Evolutionary conservation across 2,888 invertebrate genomes (phyloP).

Genomic region (Torymus aiolomorphi): DNA sequence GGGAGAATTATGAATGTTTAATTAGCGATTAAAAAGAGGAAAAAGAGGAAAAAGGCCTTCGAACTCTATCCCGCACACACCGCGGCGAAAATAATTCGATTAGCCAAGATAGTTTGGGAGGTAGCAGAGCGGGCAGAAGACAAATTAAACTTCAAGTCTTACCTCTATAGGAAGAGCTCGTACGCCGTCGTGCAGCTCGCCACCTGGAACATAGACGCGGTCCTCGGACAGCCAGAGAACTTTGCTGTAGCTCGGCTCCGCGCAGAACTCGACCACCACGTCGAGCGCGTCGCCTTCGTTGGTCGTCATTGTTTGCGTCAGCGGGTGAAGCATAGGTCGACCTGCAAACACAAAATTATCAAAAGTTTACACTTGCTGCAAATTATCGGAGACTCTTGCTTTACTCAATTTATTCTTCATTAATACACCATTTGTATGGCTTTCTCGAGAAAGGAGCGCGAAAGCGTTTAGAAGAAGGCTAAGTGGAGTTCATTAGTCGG

Average conservation of each 20-base stretch:
- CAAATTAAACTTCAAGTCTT: constrained; percentile 40
- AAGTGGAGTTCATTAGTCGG: no score
- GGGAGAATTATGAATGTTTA: not conserved
- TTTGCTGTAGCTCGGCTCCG: constrained; percentile 83
- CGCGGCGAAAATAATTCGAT: no score
- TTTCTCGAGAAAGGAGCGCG: no score
- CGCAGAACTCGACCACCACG: constrained; percentile 85
- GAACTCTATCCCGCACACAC: no score
- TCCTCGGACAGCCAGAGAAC: constrained; percentile 81
- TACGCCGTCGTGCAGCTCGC: constrained; percentile 74
- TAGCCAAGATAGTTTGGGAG: no score
- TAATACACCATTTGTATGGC: no score
- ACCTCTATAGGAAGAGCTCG: constrained; percentile 70
- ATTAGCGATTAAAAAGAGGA: no score
- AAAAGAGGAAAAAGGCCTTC: no score
- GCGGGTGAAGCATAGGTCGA: constrained; percentile 81
- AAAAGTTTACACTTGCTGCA: no score
- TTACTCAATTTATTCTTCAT: no score
- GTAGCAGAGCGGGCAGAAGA: not conserved
- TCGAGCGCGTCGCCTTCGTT: constrained; percentile 83
- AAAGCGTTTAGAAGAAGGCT: no score
- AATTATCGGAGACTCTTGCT: no score
- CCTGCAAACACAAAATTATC: constrained; percentile 76
- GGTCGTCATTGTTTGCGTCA: constrained; percentile 82
- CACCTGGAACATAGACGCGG: constrained; percentile 78